These are phyloP conservation scores for Acropternis orthonyx DNA, from an alignment of 2,797 vertebrate species.

Conservation along the genomic window DNA sequence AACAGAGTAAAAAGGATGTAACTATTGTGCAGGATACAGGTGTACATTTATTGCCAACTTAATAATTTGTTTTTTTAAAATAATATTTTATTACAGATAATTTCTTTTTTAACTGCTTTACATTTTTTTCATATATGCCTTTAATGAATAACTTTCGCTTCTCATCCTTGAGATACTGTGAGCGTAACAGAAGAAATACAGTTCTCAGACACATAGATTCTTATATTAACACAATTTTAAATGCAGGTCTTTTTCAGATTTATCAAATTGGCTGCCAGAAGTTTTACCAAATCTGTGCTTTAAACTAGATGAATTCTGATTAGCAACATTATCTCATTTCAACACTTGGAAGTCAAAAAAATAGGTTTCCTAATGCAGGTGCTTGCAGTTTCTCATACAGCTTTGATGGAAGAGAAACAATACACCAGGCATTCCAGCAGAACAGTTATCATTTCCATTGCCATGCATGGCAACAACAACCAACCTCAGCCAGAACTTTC, in stretches of 20 bases:
- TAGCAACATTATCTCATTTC: not conserved
- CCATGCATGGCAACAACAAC: not conserved
- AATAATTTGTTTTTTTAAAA: not conserved
- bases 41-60: not conserved
- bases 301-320: not conserved
- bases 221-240: not conserved
- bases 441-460: not conserved
- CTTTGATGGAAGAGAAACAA: not conserved
- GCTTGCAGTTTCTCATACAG: not conserved
- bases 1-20: not conserved
- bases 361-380: not conserved
- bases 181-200: not conserved
- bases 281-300: not conserved
- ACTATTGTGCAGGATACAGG: not conserved
- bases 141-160: not conserved
- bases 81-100: not conserved
- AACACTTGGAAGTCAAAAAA: not conserved
- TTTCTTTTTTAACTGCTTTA: not conserved
- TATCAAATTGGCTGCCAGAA: not conserved
- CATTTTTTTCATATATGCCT: not conserved
- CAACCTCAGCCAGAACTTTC: not conserved
- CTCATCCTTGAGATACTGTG: not conserved
- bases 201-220: not conserved
- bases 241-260: not conserved
- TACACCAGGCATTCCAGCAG: not conserved